phyloP scores from a whole-genome alignment of 2,888 invertebrate species.

The Pegoplata infirma region DNA sequence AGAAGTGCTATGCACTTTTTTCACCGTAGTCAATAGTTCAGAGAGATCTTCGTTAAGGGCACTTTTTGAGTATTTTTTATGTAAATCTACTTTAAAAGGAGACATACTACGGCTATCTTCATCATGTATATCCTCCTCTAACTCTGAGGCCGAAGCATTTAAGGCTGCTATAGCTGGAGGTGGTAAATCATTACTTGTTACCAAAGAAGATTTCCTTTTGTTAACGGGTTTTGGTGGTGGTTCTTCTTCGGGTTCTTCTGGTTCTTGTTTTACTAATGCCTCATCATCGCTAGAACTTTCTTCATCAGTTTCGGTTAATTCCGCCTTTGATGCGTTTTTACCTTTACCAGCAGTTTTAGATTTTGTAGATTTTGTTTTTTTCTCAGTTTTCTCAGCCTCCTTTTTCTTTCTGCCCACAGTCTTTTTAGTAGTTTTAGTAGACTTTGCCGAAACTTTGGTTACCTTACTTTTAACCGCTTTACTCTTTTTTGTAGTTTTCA shows the following conservation, averaged over 20 bases:
- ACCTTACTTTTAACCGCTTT: slow-evolving; percentile 56
- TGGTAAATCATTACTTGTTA: slow-evolving; percentile 67
- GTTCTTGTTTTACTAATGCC: slow-evolving; percentile 54
- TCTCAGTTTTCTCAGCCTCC: slow-evolving; percentile 41
- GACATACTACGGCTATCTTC: slow-evolving; percentile 75
- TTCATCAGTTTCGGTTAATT: slow-evolving; percentile 60
- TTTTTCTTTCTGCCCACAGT: slow-evolving; percentile 58
- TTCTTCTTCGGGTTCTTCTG: slow-evolving; percentile 49
- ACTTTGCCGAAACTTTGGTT: slow-evolving; percentile 7
- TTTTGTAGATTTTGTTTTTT: slow-evolving; percentile 56
- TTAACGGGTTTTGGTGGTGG: slow-evolving; percentile 51
- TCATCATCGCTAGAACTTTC: slow-evolving; percentile 63
- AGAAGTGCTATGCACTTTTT: slow-evolving; percentile 69
- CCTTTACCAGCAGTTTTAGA: neutral
- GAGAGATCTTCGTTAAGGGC: slow-evolving; percentile 76
- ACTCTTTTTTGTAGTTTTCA: slow-evolving; percentile 61
- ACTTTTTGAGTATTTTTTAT: slow-evolving; percentile 78
- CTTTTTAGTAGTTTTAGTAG: slow-evolving; percentile 50
- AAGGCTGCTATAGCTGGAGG: slow-evolving; percentile 72
- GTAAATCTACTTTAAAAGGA: slow-evolving; percentile 77
- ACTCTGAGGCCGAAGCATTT: slow-evolving; percentile 72
- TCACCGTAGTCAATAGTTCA: slow-evolving; percentile 73
- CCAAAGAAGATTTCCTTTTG: slow-evolving; percentile 57
- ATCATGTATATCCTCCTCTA: slow-evolving; percentile 70
- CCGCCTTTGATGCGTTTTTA: slow-evolving; percentile 20